A percentile compares a stretch with the other conserved stretches of the same genome.
Conservation (phyloP, 2,888 invertebrate genomes). For the Torymus texanus region DNA sequence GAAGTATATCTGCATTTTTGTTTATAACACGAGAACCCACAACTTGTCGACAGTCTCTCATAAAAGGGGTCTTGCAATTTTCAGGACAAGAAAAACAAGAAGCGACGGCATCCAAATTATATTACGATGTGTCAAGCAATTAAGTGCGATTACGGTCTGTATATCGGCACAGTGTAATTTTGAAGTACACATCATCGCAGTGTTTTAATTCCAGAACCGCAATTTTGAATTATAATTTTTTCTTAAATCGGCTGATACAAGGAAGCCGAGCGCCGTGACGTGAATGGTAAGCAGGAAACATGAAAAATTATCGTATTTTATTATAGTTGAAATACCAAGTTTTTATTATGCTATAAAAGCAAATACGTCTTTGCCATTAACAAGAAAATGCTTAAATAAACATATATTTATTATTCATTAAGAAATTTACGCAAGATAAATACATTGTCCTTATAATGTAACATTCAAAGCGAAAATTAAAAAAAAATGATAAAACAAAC, state of each 20-base stretch:
- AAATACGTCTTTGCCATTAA: neutral
- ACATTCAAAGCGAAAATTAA: no score
- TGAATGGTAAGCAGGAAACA: neutral
- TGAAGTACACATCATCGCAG: constrained; percentile 16
- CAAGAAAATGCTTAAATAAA: no score
- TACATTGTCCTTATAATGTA: no score
- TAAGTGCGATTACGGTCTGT: constrained; percentile 27
- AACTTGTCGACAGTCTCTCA: constrained; percentile 16
- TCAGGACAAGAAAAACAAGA: neutral
- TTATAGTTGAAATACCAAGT: no score
- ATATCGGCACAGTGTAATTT: constrained; percentile 9
- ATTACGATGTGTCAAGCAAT: constrained; percentile 47
- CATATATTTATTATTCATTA: no score
- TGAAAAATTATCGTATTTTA: neutral
- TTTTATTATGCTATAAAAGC: neutral
- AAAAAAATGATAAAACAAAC: no score
- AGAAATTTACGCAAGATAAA: no score
- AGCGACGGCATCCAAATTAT: constrained; percentile 28
- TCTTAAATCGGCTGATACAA: constrained; percentile 8
- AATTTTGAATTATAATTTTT: constrained; percentile 28
- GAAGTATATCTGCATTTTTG: constrained; percentile 11
- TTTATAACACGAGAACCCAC: constrained; percentile 10
- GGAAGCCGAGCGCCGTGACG: neutral
- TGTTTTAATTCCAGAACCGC: constrained; percentile 19
- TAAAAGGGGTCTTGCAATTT: constrained; percentile 34